Percentiles rank a stretch among this genome's conserved stretches.
These are phyloP conservation scores for Ambastaia sidthimunki DNA, from an alignment of 2,797 vertebrate genomes.

Conservation along the genomic window DNA sequence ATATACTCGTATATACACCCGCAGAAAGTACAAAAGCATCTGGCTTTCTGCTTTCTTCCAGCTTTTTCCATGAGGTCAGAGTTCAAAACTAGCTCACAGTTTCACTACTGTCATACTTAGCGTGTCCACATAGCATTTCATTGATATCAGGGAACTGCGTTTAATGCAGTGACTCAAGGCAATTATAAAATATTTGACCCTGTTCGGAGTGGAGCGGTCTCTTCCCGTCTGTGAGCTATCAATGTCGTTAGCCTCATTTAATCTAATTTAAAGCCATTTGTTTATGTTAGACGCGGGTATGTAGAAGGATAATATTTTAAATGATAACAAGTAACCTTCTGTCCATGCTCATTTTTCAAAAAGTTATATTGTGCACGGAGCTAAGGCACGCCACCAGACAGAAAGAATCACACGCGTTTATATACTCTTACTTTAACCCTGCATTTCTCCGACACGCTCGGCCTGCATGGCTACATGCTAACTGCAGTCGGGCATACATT, in stretches of 20 bases:
- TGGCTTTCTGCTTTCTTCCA: not conserved
- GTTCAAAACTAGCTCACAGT: slow-evolving; percentile 25
- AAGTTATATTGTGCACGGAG: slow-evolving; percentile 64
- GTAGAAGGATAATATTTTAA: slow-evolving; percentile 83
- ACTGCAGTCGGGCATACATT: not conserved
- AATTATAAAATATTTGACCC: slow-evolving; percentile 40
- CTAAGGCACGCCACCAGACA: slow-evolving; percentile 68
- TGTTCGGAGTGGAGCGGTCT: slow-evolving; percentile 45
- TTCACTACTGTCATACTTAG: not conserved
- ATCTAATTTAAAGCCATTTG: slow-evolving; percentile 80
- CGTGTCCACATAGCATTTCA: not conserved
- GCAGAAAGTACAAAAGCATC: not conserved
- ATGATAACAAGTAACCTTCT: slow-evolving; percentile 81
- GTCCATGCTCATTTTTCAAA: slow-evolving; percentile 75
- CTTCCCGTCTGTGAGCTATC: slow-evolving; percentile 58
- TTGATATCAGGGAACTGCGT: not conserved
- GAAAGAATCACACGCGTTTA: slow-evolving; percentile 53
- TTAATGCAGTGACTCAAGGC: not conserved
- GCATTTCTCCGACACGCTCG: slow-evolving; percentile 2
- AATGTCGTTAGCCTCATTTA: slow-evolving; percentile 71
- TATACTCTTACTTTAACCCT: slow-evolving; percentile 27
- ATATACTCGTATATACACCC: no score
- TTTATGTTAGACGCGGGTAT: slow-evolving; percentile 76
- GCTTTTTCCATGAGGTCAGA: slow-evolving; percentile 23
- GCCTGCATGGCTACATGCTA: not conserved